Base-by-base conservation (phyloP, 2,113 vertebrate species). In the Entomyzon cyanotis region DNA sequence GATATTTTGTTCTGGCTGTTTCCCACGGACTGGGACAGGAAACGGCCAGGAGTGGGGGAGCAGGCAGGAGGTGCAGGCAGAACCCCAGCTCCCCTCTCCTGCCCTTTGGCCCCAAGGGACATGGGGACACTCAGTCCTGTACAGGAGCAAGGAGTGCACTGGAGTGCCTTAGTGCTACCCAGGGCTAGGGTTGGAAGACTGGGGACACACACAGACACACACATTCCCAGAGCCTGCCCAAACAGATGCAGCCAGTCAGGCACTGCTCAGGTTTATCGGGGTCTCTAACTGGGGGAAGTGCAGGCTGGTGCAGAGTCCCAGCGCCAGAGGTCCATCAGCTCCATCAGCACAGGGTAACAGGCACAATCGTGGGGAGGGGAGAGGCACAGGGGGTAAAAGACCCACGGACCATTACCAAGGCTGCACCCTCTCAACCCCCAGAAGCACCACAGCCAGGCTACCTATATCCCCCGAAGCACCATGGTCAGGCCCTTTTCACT, bases 201-300 rank as follows among this genome's bases (percentile, higher is more conserved):
- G 35, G 50, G 17, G 20, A 64, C 6, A 17, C 37, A 60, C 27
- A 86, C 10, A 85, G 6, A 41, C 30, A 76, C 52, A 59, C 19
- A 46, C 2, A 4, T 7, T 46, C n/a, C 42, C 31, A 47, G 44
- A 65, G 42, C 24, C 30, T 28, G n/a, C 56, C 33, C 60, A 60
- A 33, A 74, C 21, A 95, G 53, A 25, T 18, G 8, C 27, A 81
- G 90, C 10, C 4, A 2, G 18, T 59, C 63, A 52, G 80, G n/a
- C 2, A 4, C 76, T 55, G 49, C 21, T 33, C 39, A 55, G 95
- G 21, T 93, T 95, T 95, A 94, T 80, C 91, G 55, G 47, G 37
- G 78, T 84, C 24, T 89, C 25, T n/a, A 31, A 49, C 4, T 1
- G 0, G 12, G 33, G 33, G 42, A 10, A 27, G 5, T 0, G 0